Percentiles rank a stretch among this genome's conserved stretches.
phyloP scores from a whole-genome alignment of 2,888 invertebrate species.

The Drosophila robusta region DNA sequence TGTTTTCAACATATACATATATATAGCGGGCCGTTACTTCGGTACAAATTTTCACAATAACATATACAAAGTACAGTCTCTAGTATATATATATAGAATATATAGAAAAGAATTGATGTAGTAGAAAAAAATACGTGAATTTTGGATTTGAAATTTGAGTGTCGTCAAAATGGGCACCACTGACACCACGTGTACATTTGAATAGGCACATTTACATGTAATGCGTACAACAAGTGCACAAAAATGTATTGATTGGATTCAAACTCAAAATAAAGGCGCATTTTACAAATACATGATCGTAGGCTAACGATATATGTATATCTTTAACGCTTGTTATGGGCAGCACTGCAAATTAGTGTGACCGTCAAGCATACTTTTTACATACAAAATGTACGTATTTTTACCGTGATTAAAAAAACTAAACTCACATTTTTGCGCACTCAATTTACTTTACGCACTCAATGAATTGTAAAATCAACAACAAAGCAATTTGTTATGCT shows the following conservation, averaged over 20 bases:
- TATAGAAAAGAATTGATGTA: background rate
- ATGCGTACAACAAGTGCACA: background rate
- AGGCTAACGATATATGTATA: constrained; percentile 2
- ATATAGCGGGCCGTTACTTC: background rate
- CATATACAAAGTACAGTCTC: background rate
- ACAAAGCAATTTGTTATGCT: no score
- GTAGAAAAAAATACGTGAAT: constrained; percentile 4
- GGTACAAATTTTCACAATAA: no score
- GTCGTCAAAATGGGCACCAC: no score
- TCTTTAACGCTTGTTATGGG: background rate
- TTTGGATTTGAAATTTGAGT: background rate
- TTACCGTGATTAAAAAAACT: no score
- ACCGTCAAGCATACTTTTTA: background rate
- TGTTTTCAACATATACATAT: background rate
- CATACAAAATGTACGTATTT: constrained; percentile 1
- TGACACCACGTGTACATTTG: background rate
- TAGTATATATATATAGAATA: background rate
- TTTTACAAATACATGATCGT: background rate
- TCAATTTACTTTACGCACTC: no score
- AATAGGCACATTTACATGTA: constrained; percentile 4
- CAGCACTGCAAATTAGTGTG: constrained; percentile 6
- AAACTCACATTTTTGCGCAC: no score
- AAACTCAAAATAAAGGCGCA: background rate
- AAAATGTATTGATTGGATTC: background rate
- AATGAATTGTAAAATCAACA: no score